Base-by-base conservation (phyloP, 2,888 invertebrate species). In the Meiosimyza decipiens region DNA sequence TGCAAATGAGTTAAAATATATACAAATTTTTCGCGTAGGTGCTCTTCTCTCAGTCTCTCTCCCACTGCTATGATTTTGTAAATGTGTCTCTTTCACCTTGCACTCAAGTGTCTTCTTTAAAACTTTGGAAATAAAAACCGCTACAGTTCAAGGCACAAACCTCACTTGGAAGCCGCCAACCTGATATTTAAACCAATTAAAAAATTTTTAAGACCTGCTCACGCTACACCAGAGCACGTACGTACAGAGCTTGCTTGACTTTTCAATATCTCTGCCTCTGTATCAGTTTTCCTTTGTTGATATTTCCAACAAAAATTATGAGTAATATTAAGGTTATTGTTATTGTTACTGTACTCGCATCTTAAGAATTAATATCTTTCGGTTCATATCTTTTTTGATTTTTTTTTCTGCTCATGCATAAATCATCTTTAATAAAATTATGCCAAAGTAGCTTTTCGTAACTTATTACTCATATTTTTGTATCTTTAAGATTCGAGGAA, bases 171-270 rank as follows among this genome's bases (percentile, higher is more conserved):
- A 67, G 51, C 40, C 49, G 57, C 54, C 16, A 50, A 60, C 51
- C 60, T 60, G 59, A 65, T 40, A 60, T 71, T 67, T 71, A 60
- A 66, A 60, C 59, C 71, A 71, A 66, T 71, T 66, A 71, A 50
- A 22, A 66, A 40, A 28, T 60, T 60, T 60, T 28, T 12, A 40
- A 60, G 59, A 60, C 59, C 59, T 28, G 15, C 28, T 60, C 59
- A 60, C 59, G 18, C 22, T 16, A 54, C 54, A 13, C 54, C 11
- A 16, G 16, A 54, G n/a, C 15, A 16, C 16, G 15, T 54, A 54
- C 11, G 28, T 28, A 22, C 22, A 22, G 1, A 28, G 28, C 28
- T 28, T 28, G 28, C 28, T 28, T 28, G 2, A 16, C n/a, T 60
- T 28, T 15, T 15, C 2, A 40, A 9, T 40, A 9, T 60, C 9